Conservation (phyloP, 2,888 invertebrate species). For the Listrodromus nycthemerus region DNA sequence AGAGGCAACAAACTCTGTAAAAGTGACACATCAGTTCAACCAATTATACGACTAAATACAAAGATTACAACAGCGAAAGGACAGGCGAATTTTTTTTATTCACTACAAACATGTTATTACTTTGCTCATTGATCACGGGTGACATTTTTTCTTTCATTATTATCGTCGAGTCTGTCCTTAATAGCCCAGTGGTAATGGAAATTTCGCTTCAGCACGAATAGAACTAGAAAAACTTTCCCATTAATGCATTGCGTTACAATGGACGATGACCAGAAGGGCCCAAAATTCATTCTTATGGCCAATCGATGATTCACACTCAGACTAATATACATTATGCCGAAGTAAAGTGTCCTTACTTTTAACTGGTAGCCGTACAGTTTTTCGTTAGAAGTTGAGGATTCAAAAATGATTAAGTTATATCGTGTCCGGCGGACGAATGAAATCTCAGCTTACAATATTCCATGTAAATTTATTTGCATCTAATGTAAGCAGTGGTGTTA, state of each 20-base stretch:
- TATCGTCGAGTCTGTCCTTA: constrained; percentile 56
- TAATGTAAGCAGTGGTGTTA: too few relatives aligned
- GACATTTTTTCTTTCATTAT: constrained; percentile 64
- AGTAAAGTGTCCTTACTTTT: not conserved
- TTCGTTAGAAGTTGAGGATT: too few relatives aligned
- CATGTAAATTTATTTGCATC: too few relatives aligned
- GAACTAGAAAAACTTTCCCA: constrained; percentile 54
- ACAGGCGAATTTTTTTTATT: constrained; percentile 70
- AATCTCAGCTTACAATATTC: too few relatives aligned
- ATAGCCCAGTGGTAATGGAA: constrained; percentile 60
- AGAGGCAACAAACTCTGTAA: not conserved
- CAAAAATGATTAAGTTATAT: too few relatives aligned
- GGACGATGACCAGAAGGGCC: constrained; percentile 52
- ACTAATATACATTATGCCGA: not conserved
- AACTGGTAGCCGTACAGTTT: too few relatives aligned
- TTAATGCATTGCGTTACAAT: constrained; percentile 30
- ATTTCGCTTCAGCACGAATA: constrained; percentile 50
- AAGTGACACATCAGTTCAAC: not conserved
- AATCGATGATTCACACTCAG: constrained; percentile 62
- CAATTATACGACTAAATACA: constrained; percentile 49
- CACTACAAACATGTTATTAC: constrained; percentile 73
- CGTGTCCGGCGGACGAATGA: too few relatives aligned
- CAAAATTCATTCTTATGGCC: constrained; percentile 53
- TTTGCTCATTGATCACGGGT: constrained; percentile 71
- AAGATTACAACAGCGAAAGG: constrained; percentile 49